Conservation (phyloP, 1,140 invertebrate genomes). For the Drosophila parabipectinata region DNA sequence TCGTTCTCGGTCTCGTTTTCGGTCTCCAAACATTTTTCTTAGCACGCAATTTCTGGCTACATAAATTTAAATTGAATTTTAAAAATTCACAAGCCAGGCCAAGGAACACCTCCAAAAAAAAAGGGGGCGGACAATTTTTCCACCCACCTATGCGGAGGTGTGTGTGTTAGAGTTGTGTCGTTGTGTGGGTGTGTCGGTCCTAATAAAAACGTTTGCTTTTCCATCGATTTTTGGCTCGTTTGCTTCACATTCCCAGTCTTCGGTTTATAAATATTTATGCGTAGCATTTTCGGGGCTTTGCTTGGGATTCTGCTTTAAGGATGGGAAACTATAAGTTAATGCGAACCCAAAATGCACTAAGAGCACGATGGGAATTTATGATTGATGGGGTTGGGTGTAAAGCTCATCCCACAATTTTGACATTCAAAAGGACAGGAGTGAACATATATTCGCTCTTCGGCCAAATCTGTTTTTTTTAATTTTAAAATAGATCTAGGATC, state of each 20-base stretch:
- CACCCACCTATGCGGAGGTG: background rate
- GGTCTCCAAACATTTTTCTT: slow-evolving; percentile 29
- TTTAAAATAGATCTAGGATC: no score
- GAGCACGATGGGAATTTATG: slow-evolving; percentile 3
- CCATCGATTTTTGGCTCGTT: slow-evolving; percentile 66
- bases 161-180: background rate
- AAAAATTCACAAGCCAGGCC: slow-evolving; percentile 67
- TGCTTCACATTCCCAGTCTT: slow-evolving; percentile 37
- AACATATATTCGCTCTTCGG: slow-evolving; percentile 6
- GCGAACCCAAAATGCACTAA: slow-evolving; percentile 11
- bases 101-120: slow-evolving; percentile 36
- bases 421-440: slow-evolving; percentile 39
- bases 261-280: slow-evolving; percentile 76
- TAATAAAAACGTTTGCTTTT: slow-evolving; percentile 55
- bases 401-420: slow-evolving; percentile 3
- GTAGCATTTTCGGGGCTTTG: slow-evolving; percentile 27
- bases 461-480: background rate
- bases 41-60: slow-evolving; percentile 58
- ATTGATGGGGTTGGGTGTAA: slow-evolving; percentile 33
- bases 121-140: background rate
- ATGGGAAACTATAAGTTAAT: slow-evolving; percentile 53
- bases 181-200: slow-evolving; percentile 2
- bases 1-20: background rate
- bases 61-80: slow-evolving; percentile 81
- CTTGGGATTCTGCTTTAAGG: slow-evolving; percentile 9